Evolutionary conservation across 2,113 vertebrate genomes (phyloP).

Genomic region (Calonectris borealis): DNA sequence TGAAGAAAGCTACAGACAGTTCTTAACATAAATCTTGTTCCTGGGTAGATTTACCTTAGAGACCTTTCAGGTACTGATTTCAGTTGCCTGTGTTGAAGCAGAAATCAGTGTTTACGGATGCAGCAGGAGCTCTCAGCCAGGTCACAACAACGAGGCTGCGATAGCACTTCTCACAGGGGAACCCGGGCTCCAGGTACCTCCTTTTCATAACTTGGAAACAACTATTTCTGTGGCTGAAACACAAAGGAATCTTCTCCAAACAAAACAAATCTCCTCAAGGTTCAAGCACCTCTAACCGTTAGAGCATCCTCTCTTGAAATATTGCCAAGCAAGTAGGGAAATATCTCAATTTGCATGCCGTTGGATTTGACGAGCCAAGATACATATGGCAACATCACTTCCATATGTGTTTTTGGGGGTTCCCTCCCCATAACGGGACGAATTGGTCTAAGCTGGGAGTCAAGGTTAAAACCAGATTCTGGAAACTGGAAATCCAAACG

Average conservation of each 20-base stretch:
- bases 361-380: not conserved
- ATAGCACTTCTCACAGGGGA: not conserved
- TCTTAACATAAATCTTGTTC: conserved; percentile 62
- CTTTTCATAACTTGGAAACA: conserved; percentile 39
- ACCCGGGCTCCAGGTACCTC: not conserved
- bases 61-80: conserved; percentile 34
- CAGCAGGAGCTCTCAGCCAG: conserved; percentile 9
- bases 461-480: not conserved
- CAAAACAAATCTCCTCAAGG: not conserved
- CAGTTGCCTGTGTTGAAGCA: conserved; percentile 5
- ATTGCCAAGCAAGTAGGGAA: not conserved
- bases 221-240: conserved; percentile 35
- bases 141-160: conserved; percentile 27
- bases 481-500: not conserved
- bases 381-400: too few species aligned
- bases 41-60: conserved; percentile 54
- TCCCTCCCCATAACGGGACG: not conserved
- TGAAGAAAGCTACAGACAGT: conserved; percentile 1
- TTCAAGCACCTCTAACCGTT: not conserved
- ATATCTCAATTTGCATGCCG: not conserved
- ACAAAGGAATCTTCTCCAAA: conserved; percentile 6
- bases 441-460: not conserved
- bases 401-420: not conserved
- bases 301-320: not conserved
- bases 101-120: conserved; percentile 56